Evolutionary conservation across 2,113 vertebrate genomes (phyloP).

Genomic region (Chauna torquata): DNA sequence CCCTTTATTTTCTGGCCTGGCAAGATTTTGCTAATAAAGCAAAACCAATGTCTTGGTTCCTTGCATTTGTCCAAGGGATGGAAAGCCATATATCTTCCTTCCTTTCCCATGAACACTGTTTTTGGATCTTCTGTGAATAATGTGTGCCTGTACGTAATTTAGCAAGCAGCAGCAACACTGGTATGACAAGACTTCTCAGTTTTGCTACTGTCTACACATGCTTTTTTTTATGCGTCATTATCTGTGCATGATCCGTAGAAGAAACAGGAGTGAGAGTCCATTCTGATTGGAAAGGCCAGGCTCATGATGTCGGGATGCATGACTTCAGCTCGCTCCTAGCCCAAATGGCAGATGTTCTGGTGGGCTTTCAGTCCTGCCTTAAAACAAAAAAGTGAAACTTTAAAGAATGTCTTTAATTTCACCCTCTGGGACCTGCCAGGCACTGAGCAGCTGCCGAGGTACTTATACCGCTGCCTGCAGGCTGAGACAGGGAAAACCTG

Average conservation of each 20-base stretch:
- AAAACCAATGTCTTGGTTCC: neutral
- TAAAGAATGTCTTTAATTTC: slow-evolving; percentile 38
- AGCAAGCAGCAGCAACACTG: neutral
- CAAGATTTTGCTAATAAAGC: neutral
- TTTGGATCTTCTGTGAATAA: neutral
- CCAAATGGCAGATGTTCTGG: neutral
- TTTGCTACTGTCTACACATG: neutral
- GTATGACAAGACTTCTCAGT: neutral
- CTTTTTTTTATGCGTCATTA: neutral
- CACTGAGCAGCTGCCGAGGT: neutral
- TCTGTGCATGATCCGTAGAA: neutral
- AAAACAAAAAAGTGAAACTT: neutral
- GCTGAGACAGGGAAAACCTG: neutral
- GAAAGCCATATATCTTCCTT: neutral
- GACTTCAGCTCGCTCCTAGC: neutral
- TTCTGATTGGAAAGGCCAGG: neutral
- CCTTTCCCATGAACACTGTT: neutral
- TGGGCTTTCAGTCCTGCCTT: neutral
- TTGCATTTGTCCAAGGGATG: neutral
- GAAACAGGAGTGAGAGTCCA: neutral
- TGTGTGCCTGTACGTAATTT: neutral
- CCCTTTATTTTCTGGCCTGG: neutral
- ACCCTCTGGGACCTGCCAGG: neutral
- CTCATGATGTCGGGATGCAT: neutral
- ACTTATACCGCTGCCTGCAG: neutral